Base-by-base conservation (phyloP, 2,888 invertebrate species). In the Fissipunctia ypsillon region DNA sequence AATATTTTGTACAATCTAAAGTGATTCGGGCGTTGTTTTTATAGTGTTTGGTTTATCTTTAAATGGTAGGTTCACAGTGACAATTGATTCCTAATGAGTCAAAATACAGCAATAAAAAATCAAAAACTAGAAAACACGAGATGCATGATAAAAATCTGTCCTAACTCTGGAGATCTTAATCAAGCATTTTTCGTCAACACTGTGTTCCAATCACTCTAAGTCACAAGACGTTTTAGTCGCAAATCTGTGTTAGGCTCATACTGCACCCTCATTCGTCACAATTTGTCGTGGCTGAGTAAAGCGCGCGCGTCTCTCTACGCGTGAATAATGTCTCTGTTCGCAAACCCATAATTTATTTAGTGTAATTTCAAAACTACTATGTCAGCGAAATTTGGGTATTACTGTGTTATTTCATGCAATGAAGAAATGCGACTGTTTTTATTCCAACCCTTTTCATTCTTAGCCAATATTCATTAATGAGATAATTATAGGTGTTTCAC, bases 181-280 rank as follows among this genome's bases (percentile, higher is more conserved):
- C 52, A 14, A 56, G 9, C 70, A n/a, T 14, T 43, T 64, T 43
- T n/a, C 28, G 25, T 31, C 31, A 45, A 31, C 64, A 48, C 38
- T 80, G 56, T 60, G 54, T 68, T 64, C 22, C 52, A 68, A 73
- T 85, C 69, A 78, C 76, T 65, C 38, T 65, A 28, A 52, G 28
- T 61, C 41, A 41, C 12, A 59, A 52, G 56, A 52, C 66, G 31
- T 63, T 75, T 78, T 56, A 76, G 63, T 78, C 68, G 61, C 73
- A 82, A 72, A 83, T 80, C 77, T 76, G 76, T 50, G 71, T 83
- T 76, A 80, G 59, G 73, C 66, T 75, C 68, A 69, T 68, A 80
- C 59, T 75, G 78, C 81, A 79, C 70, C 73, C 83, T 81, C 87
- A 87, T 91, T 87, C 81, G 73, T 91, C 88, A 90, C 89, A 87